Percentiles rank a stretch among this genome's conserved stretches.
Evolutionary conservation across 2,797 vertebrate species (phyloP).

Genomic region (Uromys caudimaculatus): DNA sequence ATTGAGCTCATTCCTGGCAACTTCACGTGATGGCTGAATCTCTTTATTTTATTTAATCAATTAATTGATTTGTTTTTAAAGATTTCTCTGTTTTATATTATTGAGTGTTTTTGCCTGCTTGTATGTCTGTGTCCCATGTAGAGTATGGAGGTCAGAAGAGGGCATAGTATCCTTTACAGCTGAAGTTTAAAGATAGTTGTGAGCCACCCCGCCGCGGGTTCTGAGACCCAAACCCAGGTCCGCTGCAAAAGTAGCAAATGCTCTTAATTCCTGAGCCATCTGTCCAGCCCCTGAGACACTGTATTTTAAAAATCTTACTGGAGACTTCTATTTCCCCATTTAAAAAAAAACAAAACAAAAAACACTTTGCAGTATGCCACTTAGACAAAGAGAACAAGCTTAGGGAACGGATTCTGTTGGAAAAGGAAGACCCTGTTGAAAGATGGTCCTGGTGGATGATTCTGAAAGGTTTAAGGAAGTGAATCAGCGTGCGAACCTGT

Average conservation of each 20-base stretch:
- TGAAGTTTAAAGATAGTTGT: not conserved
- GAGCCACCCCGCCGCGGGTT: not conserved
- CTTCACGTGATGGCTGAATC: not conserved
- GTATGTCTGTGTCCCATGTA: not conserved
- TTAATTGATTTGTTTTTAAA: not conserved
- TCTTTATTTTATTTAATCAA: not conserved
- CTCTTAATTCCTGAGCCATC: not conserved
- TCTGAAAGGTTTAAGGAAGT: not conserved
- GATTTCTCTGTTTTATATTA: not conserved
- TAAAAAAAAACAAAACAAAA: not conserved
- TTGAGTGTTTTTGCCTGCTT: not conserved
- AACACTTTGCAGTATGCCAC: not conserved
- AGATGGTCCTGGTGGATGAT: not conserved
- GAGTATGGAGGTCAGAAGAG: not conserved
- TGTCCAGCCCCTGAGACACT: not conserved
- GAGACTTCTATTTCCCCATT: not conserved
- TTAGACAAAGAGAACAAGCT: not conserved
- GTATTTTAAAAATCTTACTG: conserved; percentile 8
- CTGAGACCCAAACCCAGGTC: not conserved
- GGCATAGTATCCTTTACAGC: not conserved
- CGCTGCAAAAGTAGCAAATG: not conserved
- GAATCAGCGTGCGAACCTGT: not conserved
- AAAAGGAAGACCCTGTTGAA: not conserved
- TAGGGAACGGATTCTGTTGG: not conserved
- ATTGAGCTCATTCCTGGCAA: not conserved